phyloP scores from a whole-genome alignment of 2,797 vertebrate genomes.

The Ctenochaetus hawaiiensis region DNA sequence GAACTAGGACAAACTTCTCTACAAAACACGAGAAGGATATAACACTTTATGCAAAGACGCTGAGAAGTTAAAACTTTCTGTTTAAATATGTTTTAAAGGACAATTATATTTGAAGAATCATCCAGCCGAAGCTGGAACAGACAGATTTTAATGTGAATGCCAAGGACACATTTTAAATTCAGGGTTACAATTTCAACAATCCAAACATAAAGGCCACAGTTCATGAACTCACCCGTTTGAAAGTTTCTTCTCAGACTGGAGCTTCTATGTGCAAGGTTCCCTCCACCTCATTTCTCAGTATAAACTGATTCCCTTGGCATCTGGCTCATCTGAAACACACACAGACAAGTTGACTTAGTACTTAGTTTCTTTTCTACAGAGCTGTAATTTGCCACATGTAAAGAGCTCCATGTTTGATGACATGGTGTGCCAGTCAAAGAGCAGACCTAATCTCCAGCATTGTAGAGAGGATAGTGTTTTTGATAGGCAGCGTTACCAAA shows the following conservation, averaged over 20 bases:
- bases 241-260: constrained; percentile 59
- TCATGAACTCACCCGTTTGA: constrained; percentile 68
- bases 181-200: background rate
- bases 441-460: constrained; percentile 59
- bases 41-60: background rate
- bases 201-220: background rate
- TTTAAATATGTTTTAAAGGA: background rate
- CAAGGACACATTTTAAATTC: background rate
- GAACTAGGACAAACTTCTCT: constrained; percentile 14
- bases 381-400: constrained; percentile 56
- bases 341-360: constrained; percentile 55
- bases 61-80: background rate
- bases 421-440: constrained; percentile 62
- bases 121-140: background rate
- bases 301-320: constrained; percentile 41
- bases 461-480: constrained; percentile 42
- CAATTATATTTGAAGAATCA: background rate
- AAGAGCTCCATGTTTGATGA: constrained; percentile 65
- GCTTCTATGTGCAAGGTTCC: constrained; percentile 40
- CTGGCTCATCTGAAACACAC: constrained; percentile 81
- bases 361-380: constrained; percentile 25
- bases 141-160: background rate
- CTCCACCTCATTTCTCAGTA: constrained; percentile 65
- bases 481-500: constrained; percentile 27
- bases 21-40: background rate